Conservation (phyloP, 2,797 vertebrate species). For the Acanthis flammea region DNA sequence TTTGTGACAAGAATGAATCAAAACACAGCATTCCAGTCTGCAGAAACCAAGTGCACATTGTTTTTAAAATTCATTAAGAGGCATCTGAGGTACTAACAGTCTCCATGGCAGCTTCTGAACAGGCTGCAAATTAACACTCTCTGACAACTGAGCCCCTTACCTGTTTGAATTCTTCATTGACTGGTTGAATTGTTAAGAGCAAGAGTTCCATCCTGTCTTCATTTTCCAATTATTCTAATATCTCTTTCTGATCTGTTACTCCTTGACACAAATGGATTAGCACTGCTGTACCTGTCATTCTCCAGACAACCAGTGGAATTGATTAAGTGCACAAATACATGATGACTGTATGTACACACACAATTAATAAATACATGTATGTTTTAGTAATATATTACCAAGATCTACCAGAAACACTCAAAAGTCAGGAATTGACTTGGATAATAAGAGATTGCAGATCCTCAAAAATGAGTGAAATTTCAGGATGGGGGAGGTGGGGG, state of each 20-base stretch:
- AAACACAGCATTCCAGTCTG: background rate
- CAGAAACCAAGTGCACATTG: background rate
- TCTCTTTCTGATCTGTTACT: background rate
- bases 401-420: background rate
- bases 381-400: background rate
- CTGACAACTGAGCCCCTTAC: background rate
- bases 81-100: background rate
- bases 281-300: background rate
- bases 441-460: background rate
- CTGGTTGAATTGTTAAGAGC: background rate
- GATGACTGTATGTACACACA: background rate
- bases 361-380: background rate
- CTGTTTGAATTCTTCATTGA: background rate
- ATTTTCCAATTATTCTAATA: slow-evolving; percentile 3
- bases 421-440: background rate
- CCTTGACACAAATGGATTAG: background rate
- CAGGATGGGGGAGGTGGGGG: too few species aligned
- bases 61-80: slow-evolving; percentile 37
- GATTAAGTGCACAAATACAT: background rate
- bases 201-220: background rate
- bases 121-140: background rate
- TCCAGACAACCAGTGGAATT: background rate
- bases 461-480: background rate
- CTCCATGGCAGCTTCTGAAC: slow-evolving; percentile 14
- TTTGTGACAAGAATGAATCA: background rate